A percentile compares a stretch with the other conserved stretches of the same genome.
phyloP scores from a whole-genome alignment of 2,113 vertebrate species.

The Ia io region DNA sequence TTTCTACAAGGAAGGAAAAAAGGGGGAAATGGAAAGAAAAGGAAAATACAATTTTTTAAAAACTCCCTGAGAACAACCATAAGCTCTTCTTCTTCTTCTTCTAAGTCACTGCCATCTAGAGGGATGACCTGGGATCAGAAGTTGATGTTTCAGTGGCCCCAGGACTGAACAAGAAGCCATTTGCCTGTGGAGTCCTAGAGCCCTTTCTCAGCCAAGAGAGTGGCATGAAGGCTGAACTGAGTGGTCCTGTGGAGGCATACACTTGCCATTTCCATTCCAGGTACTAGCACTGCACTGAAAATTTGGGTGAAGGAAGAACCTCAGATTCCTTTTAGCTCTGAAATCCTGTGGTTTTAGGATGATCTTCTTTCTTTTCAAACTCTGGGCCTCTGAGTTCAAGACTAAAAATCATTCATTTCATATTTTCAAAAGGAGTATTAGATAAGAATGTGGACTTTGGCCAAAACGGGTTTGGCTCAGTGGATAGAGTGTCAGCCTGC shows the following conservation, averaged over 20 bases:
- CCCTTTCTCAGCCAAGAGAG: not conserved
- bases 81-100: not conserved
- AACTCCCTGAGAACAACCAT: not conserved
- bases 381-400: not conserved
- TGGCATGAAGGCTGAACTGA: not conserved
- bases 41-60: not conserved
- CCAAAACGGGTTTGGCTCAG: too few relatives aligned
- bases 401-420: not conserved
- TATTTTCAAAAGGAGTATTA: constrained; percentile 6
- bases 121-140: not conserved
- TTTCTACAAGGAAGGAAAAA: not conserved
- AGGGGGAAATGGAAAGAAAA: not conserved
- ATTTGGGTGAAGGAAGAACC: not conserved
- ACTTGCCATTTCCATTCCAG: not conserved
- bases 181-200: not conserved
- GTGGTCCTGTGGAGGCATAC: not conserved
- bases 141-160: not conserved
- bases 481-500: too few relatives aligned
- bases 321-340: not conserved
- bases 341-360: not conserved
- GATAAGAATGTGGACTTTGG: not conserved
- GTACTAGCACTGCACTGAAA: not conserved
- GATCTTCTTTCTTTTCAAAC: not conserved
- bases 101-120: not conserved
- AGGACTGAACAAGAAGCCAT: not conserved